Percentiles rank a stretch among this genome's conserved stretches.
These are phyloP conservation scores for Euwallacea fornicatus DNA, from an alignment of 1,140 invertebrate species.

Conservation along the genomic window DNA sequence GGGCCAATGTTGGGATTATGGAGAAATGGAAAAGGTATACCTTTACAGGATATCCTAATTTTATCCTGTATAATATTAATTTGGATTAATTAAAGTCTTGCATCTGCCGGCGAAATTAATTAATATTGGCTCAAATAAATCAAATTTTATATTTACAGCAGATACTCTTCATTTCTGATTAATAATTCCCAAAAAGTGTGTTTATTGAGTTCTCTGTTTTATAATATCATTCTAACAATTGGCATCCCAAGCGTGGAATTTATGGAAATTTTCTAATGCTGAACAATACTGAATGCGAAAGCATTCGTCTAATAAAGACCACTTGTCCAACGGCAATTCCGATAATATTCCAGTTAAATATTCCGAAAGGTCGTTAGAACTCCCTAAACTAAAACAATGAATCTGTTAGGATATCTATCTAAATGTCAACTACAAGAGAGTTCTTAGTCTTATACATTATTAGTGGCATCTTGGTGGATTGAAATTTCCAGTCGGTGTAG, in stretches of 20 bases:
- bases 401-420: slow-evolving; percentile 62
- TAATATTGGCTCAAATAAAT: too few species aligned
- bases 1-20: too few species aligned
- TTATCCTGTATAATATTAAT: too few species aligned
- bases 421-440: slow-evolving; percentile 61
- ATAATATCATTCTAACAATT: slow-evolving; percentile 1
- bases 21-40: too few species aligned
- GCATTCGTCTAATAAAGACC: neutral
- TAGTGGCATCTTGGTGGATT: slow-evolving; percentile 71
- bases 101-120: too few species aligned
- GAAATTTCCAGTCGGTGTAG: slow-evolving; percentile 64
- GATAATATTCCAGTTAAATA: neutral
- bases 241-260: slow-evolving; percentile 11
- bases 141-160: neutral
- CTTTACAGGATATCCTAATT: too few species aligned
- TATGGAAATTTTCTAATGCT: slow-evolving; percentile 6
- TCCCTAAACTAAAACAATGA: slow-evolving; percentile 34
- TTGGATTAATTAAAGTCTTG: too few species aligned
- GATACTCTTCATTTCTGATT: too few species aligned
- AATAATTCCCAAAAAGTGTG: slow-evolving; percentile 6
- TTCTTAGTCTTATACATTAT: slow-evolving; percentile 64
- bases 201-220: slow-evolving; percentile 5
- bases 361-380: neutral
- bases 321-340: neutral
- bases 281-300: slow-evolving; percentile 12